Conservation (phyloP, 2,888 invertebrate genomes). For the Tromatobia lineatoria region DNA sequence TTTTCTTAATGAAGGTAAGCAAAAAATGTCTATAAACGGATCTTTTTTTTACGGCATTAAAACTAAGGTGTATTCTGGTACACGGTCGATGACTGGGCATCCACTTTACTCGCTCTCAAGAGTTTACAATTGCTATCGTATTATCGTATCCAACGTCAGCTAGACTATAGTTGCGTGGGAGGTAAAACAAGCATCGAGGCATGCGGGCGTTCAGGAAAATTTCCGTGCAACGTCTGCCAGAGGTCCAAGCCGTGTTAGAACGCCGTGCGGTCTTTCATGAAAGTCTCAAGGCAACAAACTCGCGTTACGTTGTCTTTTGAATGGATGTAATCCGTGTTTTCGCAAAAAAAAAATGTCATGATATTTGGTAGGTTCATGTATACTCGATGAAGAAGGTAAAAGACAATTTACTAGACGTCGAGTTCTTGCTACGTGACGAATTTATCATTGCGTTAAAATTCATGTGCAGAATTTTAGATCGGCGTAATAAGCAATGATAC, state of each 20-base stretch:
- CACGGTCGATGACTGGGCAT: background rate
- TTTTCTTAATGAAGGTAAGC: background rate
- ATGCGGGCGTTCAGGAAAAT: slow-evolving; percentile 20
- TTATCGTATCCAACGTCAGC: slow-evolving; percentile 2
- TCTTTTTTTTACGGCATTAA: background rate
- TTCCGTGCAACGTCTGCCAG: slow-evolving; percentile 25
- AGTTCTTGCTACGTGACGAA: slow-evolving; percentile 18
- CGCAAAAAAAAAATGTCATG: background rate
- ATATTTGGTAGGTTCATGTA: background rate
- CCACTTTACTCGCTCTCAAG: background rate
- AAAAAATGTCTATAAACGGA: background rate
- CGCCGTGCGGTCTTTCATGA: background rate
- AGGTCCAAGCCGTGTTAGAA: background rate
- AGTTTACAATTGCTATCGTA: background rate
- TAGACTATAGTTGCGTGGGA: slow-evolving; percentile 13
- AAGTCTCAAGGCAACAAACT: background rate
- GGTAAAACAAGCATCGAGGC: background rate
- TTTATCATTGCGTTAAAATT: background rate
- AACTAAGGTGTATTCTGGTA: background rate
- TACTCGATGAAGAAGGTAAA: background rate
- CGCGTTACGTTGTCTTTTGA: too few relatives aligned
- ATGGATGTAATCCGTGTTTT: background rate
- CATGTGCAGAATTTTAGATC: too few relatives aligned
- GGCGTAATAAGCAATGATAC: too few relatives aligned
- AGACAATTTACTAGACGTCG: slow-evolving; percentile 22